These are phyloP conservation scores for Empis stercorea DNA, from an alignment of 2,888 invertebrate genomes.

Conservation along the genomic window DNA sequence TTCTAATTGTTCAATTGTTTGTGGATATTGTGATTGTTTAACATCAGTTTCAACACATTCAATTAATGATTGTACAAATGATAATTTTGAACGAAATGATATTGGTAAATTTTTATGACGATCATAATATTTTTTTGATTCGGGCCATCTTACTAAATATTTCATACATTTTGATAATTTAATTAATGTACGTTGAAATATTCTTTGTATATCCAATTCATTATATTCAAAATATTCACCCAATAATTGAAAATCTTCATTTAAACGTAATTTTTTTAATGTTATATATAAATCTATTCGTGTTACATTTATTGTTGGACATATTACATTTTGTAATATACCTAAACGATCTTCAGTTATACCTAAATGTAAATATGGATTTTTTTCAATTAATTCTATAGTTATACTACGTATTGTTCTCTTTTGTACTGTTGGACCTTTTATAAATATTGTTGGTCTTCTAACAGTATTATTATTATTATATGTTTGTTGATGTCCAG, in stretches of 20 bases:
- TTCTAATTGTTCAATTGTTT: conserved; percentile 19
- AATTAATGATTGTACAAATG: conserved; percentile 32
- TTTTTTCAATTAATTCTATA: conserved; percentile 27
- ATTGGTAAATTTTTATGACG: conserved; percentile 32
- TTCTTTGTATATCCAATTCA: conserved; percentile 26
- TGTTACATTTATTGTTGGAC: conserved; percentile 24
- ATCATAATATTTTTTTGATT: conserved; percentile 30
- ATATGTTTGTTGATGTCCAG: background rate
- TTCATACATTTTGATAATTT: conserved; percentile 28
- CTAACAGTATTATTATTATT: conserved; percentile 12
- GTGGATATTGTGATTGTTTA: conserved; percentile 19
- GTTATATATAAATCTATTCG: conserved; percentile 30
- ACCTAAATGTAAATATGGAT: conserved; percentile 26
- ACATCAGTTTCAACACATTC: conserved; percentile 34
- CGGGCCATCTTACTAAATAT: conserved; percentile 31
- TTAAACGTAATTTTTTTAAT: conserved; percentile 29
- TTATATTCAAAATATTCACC: conserved; percentile 30
- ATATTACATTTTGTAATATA: conserved; percentile 28
- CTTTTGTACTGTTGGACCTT: conserved; percentile 24
- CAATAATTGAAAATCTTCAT: conserved; percentile 28
- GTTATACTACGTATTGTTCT: conserved; percentile 29
- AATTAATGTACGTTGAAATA: conserved; percentile 25
- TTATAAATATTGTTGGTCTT: conserved; percentile 28
- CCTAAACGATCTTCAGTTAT: conserved; percentile 22
- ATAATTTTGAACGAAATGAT: conserved; percentile 27